These are phyloP conservation scores for Cyclargus thomasi DNA, from an alignment of 1,140 invertebrate species.

Conservation along the genomic window DNA sequence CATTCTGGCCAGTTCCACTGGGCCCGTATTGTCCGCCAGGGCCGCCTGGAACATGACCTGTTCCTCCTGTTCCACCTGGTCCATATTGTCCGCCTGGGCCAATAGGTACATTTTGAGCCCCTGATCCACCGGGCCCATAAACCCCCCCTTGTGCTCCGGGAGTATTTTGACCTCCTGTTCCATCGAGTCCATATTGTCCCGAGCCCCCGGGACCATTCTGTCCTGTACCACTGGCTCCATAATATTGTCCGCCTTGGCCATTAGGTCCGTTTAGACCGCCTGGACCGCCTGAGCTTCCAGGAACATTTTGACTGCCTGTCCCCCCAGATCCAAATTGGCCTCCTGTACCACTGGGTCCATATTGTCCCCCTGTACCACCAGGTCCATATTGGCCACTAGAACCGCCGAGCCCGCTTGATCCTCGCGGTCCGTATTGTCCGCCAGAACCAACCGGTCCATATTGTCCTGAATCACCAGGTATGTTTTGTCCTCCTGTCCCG, in stretches of 20 bases:
- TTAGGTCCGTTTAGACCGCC: neutral
- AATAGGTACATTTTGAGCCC: conserved; percentile 16
- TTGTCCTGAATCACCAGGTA: conserved; percentile 14
- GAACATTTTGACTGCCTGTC: conserved; percentile 21
- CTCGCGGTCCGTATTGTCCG: conserved; percentile 9
- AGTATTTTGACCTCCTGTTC: neutral
- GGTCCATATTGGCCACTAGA: conserved; percentile 18
- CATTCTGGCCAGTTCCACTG: neutral
- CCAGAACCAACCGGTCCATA: conserved; percentile 14
- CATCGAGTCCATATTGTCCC: conserved; percentile 14
- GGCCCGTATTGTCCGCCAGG: neutral
- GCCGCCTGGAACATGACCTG: conserved; percentile 9
- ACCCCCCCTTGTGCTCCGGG: neutral
- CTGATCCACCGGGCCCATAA: neutral
- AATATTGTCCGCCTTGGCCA: conserved; percentile 11
- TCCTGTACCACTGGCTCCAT: conserved; percentile 17
- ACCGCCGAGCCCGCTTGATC: conserved; percentile 4
- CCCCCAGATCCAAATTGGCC: neutral
- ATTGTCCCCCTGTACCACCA: conserved; percentile 23
- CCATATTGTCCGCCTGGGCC: conserved; percentile 8
- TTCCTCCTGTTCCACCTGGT: neutral
- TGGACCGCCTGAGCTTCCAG: too few relatives aligned
- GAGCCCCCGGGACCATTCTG: neutral
- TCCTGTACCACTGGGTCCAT: conserved; percentile 17
- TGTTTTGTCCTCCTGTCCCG: conserved; percentile 3